Evolutionary conservation across 2,888 invertebrate genomes (phyloP), one percentile per base, ranked within the genome.

Genomic region (Scaptomyza parva): DNA sequence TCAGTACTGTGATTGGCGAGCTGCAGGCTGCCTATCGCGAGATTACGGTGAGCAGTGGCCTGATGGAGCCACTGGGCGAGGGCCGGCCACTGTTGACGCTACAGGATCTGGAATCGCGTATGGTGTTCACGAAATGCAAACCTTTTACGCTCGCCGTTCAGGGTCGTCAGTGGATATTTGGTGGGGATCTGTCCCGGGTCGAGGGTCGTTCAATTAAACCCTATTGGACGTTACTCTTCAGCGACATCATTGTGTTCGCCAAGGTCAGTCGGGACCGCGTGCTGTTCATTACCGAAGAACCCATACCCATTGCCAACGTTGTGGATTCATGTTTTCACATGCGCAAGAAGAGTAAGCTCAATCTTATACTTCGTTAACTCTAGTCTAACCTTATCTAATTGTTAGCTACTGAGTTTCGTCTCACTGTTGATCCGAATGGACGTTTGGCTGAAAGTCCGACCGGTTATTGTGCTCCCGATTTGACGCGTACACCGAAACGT

Each of bases 41-140:
- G 88, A 96, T 96, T 12, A 97, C 96, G 0, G 95, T 96, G 7
- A 96, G 95, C 66, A 96, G 96, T 14, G 96, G 96, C 3, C 92
- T 97, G 5, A 97, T 97, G 97, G 97, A 97, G 76, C 95, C 97
- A 0, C 93, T 96, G 54, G 95, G 96, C 14, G 96, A 97, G 87
- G 97, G 97, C 0, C 94, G 96, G 64, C 97, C 97, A 0, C 90
- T 97, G 66, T 92, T 97, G 5, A 96, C 96, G 12, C 93, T 97
- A 52, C 96, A 96, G 87, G 97, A 97, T 90, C 93, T 97, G 73
- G 97, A 97, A 91, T 96, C 96, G 88, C 93, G 97, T 85, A 93
- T 97, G 90, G 97, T 97, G 83, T 97, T 97, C 92, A 97, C 97
- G 86, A 95, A 96, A 92, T 97, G 97, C 93, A 97, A 96, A 94